Base-by-base conservation (phyloP, 2,888 invertebrate species). In the Noctua janthe region DNA sequence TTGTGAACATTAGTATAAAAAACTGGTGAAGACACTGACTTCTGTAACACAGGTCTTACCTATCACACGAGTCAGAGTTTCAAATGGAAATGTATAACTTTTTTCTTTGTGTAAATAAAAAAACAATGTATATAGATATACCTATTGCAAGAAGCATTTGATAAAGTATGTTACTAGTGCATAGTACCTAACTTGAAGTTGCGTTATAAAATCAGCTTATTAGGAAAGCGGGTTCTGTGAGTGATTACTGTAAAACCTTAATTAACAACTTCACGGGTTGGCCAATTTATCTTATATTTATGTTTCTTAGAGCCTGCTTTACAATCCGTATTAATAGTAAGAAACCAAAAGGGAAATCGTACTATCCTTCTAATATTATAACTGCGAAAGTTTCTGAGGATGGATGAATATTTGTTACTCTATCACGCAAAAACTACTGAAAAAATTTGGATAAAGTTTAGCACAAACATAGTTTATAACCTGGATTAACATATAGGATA, bases 211-310 rank as follows among this genome's bases (percentile, higher is more conserved):
- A 11, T 49, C 4, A 43, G 59, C 82, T n/a, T 82, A 69, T 82
- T 75, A 59, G 20, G 51, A 39, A 29, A 82, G 82, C 82, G 1
- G 35, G 83, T 69, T 69, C 35, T 17, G 15, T 43, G 59, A 76
- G 17, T 62, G 43, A 82, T 70, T 17, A 39, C 71, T 35, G 11
- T 47, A 2, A 29, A 47, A 10, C 47, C 29, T 70, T 76, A 81
- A 70, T 64, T 70, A 70, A 56, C 39, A 20, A 54, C 56, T 81
- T 51, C 6, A 29, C 15, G 3, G 0, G 39, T 71, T 54, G 7
- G 17, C 1, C 20, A 54, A 64, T 47, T 80, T 39, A 80, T 64
- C 11, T 64, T 29, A n/a, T 47, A 77, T 51, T 66, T 66, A 35
- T 35, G 11, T 23, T 23, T 43, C 43, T 47, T 29, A n/a, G 17